phyloP scores from a whole-genome alignment of 53 echinoderm and acorn worm species.

The Echinometra lucunter region DNA sequence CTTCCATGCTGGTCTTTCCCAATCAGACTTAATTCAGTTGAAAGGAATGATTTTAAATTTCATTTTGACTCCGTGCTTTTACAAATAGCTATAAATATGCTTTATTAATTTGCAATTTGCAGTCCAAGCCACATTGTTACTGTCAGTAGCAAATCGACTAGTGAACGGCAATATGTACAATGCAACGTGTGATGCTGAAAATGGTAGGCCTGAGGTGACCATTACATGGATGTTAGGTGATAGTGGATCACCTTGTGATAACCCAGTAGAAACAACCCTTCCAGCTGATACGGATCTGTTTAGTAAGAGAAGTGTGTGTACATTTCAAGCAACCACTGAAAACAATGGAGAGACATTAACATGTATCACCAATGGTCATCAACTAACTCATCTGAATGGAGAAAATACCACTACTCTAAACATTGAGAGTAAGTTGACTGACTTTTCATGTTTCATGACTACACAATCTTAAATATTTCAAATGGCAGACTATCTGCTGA shows the following conservation, averaged over 20 bases:
- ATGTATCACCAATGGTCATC: no score
- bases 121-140: background rate
- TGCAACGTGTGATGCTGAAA: background rate
- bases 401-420: background rate
- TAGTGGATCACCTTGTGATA: background rate
- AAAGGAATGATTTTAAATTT: no score
- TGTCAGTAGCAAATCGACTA: background rate
- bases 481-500: no score
- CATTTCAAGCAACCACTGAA: background rate
- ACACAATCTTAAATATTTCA: no score
- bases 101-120: no score
- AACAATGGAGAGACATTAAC: background rate
- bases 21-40: no score
- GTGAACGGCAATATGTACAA: background rate
- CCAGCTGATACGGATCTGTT: background rate
- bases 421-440: background rate
- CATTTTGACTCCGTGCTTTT: no score
- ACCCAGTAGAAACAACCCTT: no score
- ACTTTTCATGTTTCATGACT: background rate
- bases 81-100: no score
- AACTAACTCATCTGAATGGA: background rate
- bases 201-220: background rate
- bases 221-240: constrained; percentile 24
- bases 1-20: no score
- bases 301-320: background rate